Conservation (phyloP, 2,888 invertebrate genomes). For the Cephus sareptanus region DNA sequence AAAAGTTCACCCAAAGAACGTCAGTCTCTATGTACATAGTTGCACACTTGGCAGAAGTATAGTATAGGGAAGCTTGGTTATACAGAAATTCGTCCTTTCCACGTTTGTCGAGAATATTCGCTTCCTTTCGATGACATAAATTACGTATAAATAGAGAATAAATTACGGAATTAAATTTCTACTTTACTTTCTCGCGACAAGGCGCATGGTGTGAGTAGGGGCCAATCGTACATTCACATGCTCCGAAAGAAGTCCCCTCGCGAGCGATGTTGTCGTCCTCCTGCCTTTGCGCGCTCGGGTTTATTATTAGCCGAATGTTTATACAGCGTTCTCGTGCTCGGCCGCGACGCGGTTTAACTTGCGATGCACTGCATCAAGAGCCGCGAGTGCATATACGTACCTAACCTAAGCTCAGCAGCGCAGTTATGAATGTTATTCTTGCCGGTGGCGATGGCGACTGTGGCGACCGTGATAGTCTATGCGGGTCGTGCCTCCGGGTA, state of each 20-base stretch:
- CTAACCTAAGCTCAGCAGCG: not conserved
- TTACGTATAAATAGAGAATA: not conserved
- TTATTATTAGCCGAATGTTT: constrained; percentile 31
- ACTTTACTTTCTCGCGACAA: not conserved
- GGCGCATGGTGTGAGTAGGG: not conserved
- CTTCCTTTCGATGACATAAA: not conserved
- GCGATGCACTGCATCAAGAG: constrained; percentile 15
- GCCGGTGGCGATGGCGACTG: not conserved
- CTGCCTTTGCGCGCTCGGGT: not conserved
- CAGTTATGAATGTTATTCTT: not conserved
- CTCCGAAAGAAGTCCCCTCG: not conserved
- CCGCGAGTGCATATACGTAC: not conserved
- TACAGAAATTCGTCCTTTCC: not conserved
- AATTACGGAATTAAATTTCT: not conserved
- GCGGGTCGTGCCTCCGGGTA: not conserved
- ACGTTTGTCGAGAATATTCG: not conserved
- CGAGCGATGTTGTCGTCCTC: not conserved
- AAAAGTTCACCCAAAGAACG: not conserved
- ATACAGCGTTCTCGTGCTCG: constrained; percentile 21
- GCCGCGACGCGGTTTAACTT: constrained; percentile 9
- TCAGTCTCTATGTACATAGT: not conserved
- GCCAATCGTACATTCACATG: not conserved
- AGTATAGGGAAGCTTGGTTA: not conserved
- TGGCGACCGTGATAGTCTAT: not conserved
- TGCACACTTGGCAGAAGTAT: not conserved